Evolutionary conservation across 2,797 vertebrate species (phyloP), one percentile per base, ranked within the genome.

Genomic region (Eospalax fontanierii): DNA sequence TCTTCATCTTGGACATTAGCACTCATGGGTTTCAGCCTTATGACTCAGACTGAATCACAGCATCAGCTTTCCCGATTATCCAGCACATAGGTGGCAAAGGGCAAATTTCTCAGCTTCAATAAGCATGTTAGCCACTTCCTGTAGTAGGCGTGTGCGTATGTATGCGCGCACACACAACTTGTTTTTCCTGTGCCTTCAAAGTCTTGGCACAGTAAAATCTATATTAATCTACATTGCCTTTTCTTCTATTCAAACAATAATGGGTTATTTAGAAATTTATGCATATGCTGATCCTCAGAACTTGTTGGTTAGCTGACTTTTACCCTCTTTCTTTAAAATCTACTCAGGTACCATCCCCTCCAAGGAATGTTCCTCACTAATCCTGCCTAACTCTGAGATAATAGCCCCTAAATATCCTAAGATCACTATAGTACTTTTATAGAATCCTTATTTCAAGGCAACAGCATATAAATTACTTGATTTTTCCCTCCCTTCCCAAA

Each of bases 181-280:
- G 83, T 75, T 87, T 70, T 38, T 2, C 63, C 4, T 15, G 83
- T 38, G 38, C 19, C 40, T 83, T 15, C 50, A 93, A 75, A 66
- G 59, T 65, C 65, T 83, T 21, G 3, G 35, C n/a, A n/a, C 8
- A 35, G 35, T 73, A 15, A 79, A 59, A 66, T 50, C 57, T 18
- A 43, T 66, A 12, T 73, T 76, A 30, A 46, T 4, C 38, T 21
- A 6, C 50, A 74, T 38, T 61, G 6, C 10, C 16, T 85, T 28
- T 33, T 68, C 38, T 95, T 87, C 59, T 84, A 22, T 28, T 95
- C 38, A 73, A 78, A 86, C 65, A 74, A 78, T 86, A 85, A 86
- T 10, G 4, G 9, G 7, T 16, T 76, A 16, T 6, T 54, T 68
- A 68, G 54, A 0, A 0, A 16, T 71, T 43, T 71, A n/a, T 75